Base-by-base conservation (phyloP, 2,888 invertebrate genomes). In the Agelastica alni region DNA sequence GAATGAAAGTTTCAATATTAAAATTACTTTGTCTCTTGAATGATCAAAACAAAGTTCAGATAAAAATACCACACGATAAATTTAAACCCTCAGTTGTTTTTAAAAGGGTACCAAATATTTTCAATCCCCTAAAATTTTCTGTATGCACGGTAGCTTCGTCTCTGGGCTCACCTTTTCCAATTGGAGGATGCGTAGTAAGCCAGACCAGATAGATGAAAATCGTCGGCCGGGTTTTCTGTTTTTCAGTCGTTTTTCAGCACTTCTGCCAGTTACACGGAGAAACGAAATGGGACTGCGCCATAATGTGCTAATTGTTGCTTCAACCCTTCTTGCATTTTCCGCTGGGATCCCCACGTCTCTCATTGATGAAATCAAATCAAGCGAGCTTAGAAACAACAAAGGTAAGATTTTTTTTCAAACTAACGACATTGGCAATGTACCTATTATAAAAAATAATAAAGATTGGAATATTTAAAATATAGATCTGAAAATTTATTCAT, bases 331-430 rank as follows among this genome's bases (percentile, higher is more conserved):
- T 14, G 64, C 62, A 22, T 43, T 68, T 9, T 61, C 61, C 12
- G 39, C 61, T 17, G 72, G 74, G 16, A 62, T 77, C 36, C 77
- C 77, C 2, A 66, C 75, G 2, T 75, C 76, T n/a, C 59, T 77
- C 51, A 69, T 77, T 2, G 75, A 77, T 53, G 73, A 76, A 58
- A 73, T 75, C 44, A 76, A 75, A 60, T 68, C 69, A 37, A 73
- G 70, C 44, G 73, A 75, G 53, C 53, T 72, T 43, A 65, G 70
- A 51, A 67, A 71, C 47, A 73, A 69, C 56, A 77, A 77, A 70
- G 76, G 77, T 77, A 64, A 70, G 69, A n/a, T n/a, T n/a, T n/a
- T n/a, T n/a, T n/a, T n/a, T n/a, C n/a, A n/a, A n/a, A n/a, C n/a
- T n/a, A n/a, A n/a, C n/a, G n/a, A n/a, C n/a, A n/a, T n/a, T n/a